Evolutionary conservation across 2,888 invertebrate species (phyloP).

Genomic region (Torymus texanus): DNA sequence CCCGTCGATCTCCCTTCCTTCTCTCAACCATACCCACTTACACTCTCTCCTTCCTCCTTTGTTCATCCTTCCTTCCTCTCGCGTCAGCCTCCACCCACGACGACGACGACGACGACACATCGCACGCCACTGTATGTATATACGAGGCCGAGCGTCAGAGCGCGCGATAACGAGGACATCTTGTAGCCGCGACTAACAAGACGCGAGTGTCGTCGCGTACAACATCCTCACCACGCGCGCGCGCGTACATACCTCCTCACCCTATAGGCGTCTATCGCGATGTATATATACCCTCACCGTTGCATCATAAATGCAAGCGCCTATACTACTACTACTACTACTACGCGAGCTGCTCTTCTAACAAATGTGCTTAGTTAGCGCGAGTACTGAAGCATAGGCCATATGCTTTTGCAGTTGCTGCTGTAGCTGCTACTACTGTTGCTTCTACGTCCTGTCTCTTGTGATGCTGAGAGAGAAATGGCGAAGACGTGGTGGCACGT

Average conservation of each 20-base stretch:
- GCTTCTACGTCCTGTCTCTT: too few species aligned
- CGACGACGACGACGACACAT: too few species aligned
- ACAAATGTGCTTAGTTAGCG: conserved; percentile 53
- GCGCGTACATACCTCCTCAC: too few species aligned
- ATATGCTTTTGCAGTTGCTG: too few species aligned
- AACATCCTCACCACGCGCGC: background rate
- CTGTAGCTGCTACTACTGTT: too few species aligned
- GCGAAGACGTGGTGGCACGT: background rate
- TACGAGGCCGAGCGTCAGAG: background rate
- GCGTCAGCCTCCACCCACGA: too few species aligned
- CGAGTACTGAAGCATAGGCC: background rate
- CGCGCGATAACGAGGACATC: conserved; percentile 55
- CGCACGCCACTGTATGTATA: background rate
- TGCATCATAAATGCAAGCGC: conserved; percentile 39
- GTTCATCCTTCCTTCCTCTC: too few species aligned
- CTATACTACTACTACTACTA: too few species aligned
- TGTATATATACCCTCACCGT: conserved; percentile 10
- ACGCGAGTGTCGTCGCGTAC: conserved; percentile 7
- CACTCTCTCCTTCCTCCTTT: background rate
- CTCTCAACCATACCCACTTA: background rate
- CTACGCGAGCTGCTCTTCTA: background rate
- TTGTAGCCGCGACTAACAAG: conserved; percentile 48
- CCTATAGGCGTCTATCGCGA: conserved; percentile 17
- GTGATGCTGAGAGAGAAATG: too few species aligned
- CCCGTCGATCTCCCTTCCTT: conserved; percentile 16